phyloP scores from a whole-genome alignment of 1,140 invertebrate species.

The Argopecten irradians region DNA sequence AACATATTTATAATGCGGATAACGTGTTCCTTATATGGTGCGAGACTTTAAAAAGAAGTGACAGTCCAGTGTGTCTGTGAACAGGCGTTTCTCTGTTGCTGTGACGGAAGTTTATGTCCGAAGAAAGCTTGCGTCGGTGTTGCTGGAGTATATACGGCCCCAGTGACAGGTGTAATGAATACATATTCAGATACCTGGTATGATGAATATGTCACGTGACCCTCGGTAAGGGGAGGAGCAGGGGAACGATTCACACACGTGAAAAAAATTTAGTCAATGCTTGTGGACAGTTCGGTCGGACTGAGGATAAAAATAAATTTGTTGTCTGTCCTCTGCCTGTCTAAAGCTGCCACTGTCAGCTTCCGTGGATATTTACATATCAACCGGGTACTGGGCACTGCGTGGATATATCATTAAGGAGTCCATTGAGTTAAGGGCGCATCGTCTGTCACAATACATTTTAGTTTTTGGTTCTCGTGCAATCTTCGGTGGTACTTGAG shows the following conservation, averaged over 20 bases:
- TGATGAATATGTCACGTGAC: neutral
- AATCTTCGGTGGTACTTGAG: neutral
- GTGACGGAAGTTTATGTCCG: neutral
- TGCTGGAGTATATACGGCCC: neutral
- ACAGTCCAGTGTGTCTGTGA: neutral
- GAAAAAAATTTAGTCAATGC: slow-evolving; percentile 18
- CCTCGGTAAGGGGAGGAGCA: neutral
- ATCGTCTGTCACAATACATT: neutral
- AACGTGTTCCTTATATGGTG: neutral
- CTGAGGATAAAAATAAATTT: neutral
- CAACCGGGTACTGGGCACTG: neutral
- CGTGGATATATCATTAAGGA: neutral
- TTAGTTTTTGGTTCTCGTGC: neutral
- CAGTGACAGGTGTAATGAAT: neutral
- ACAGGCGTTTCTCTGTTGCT: neutral
- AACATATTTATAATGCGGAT: neutral
- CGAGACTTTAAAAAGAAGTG: neutral
- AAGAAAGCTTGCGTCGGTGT: neutral
- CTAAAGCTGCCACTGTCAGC: neutral
- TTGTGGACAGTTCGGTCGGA: neutral
- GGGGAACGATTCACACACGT: neutral
- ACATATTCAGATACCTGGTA: slow-evolving; percentile 16
- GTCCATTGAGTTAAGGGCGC: neutral
- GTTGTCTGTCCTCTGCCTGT: neutral
- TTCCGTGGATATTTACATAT: neutral